Percentiles rank a stretch among this genome's conserved stretches.
Conservation (phyloP, 2,888 invertebrate species). For the Acleris laterana region DNA sequence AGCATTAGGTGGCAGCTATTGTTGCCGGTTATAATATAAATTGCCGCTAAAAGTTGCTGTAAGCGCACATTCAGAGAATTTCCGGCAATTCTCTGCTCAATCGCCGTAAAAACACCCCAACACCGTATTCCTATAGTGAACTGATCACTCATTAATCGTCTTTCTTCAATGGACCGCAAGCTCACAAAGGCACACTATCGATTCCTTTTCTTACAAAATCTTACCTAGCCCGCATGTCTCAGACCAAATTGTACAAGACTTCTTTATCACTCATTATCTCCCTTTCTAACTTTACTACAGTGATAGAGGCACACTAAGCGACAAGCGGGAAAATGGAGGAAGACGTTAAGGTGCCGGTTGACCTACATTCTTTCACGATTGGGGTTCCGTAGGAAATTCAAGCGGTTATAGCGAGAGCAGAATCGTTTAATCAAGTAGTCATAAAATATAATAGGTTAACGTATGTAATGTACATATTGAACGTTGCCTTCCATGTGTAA, state of each 20-base stretch:
- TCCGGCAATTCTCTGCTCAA: too few species aligned
- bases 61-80: too few species aligned
- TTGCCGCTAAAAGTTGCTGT: too few species aligned
- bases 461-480: too few species aligned
- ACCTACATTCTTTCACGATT: conserved; percentile 44
- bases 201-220: conserved; percentile 21
- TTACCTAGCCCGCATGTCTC: conserved; percentile 32
- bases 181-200: conserved; percentile 28
- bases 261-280: too few species aligned
- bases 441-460: not conserved
- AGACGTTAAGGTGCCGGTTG: conserved; percentile 34
- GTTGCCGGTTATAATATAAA: too few species aligned
- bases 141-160: not conserved
- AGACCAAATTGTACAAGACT: not conserved
- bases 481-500: too few species aligned
- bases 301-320: too few species aligned
- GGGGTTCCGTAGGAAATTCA: conserved; percentile 19
- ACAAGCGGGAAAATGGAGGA: too few species aligned
- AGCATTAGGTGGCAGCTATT: too few species aligned
- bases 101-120: too few species aligned
- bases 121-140: not conserved
- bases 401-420: not conserved
- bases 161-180: conserved; percentile 14
- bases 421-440: not conserved
- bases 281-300: too few species aligned